A percentile compares a stretch with the other conserved stretches of the same genome.
These are phyloP conservation scores for Mesocricetus auratus DNA, from an alignment of 2,113 vertebrate species.

Conservation along the genomic window DNA sequence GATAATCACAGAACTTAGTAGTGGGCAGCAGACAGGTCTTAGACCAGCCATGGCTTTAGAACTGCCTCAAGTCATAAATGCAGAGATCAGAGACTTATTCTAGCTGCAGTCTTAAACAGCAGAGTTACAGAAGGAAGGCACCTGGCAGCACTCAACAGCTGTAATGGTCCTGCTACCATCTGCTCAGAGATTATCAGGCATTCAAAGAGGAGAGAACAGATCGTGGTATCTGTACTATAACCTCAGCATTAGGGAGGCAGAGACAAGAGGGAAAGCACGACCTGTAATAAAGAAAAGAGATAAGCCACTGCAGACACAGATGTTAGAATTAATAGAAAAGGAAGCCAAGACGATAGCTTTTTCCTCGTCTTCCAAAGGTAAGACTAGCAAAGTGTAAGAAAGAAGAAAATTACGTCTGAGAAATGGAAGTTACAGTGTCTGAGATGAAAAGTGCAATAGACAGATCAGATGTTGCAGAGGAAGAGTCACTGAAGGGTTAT, in stretches of 20 bases:
- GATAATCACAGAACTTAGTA: not conserved
- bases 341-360: conserved; percentile 33
- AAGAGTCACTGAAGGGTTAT: not conserved
- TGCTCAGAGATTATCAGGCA: conserved; percentile 33
- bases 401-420: conserved; percentile 14
- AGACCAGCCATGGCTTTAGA: not conserved
- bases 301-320: conserved; percentile 18
- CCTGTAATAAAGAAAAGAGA: not conserved
- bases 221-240: not conserved
- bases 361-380: not conserved
- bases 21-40: conserved; percentile 4
- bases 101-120: not conserved
- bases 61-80: not conserved
- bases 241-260: not conserved
- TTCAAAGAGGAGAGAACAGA: not conserved
- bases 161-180: not conserved
- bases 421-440: not conserved
- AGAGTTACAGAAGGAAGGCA: not conserved
- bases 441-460: conserved; percentile 17
- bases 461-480: not conserved
- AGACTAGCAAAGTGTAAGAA: not conserved
- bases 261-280: conserved; percentile 5
- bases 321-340: conserved; percentile 31
- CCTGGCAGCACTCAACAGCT: not conserved
- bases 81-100: not conserved